Percentiles rank a stretch among this genome's conserved stretches.
phyloP scores from a whole-genome alignment of 2,888 invertebrate genomes.

The Drosophila mercatorum region DNA sequence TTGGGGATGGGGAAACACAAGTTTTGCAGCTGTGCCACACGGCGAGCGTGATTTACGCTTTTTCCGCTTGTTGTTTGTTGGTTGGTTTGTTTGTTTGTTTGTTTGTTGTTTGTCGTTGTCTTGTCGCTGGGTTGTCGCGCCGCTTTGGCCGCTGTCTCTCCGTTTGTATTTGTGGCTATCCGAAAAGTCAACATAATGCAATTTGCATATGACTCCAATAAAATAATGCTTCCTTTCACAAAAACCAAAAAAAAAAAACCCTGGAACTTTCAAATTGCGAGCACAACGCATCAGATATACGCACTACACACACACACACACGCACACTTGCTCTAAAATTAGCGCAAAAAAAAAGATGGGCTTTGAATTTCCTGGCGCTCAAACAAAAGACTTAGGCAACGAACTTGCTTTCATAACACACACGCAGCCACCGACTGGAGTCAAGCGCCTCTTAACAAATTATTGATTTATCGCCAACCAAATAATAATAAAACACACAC shows the following conservation, averaged over 20 bases:
- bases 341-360: constrained; percentile 35
- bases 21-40: constrained; percentile 64
- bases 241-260: constrained; percentile 11
- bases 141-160: constrained; percentile 33
- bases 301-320: constrained; percentile 14
- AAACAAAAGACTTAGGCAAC: constrained; percentile 79
- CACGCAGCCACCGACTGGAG: constrained; percentile 12
- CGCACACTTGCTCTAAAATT: constrained; percentile 39
- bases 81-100: constrained; percentile 34
- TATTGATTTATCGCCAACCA: constrained; percentile 69
- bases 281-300: constrained; percentile 41
- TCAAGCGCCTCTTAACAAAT: constrained; percentile 70
- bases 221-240: constrained; percentile 66
- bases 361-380: constrained; percentile 66
- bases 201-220: constrained; percentile 72
- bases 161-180: constrained; percentile 42
- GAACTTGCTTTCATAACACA: constrained; percentile 75
- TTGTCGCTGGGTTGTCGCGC: constrained; percentile 22
- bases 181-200: constrained; percentile 55
- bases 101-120: constrained; percentile 36
- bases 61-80: constrained; percentile 72
- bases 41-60: constrained; percentile 74
- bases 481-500: constrained; percentile 34
- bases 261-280: constrained; percentile 75
- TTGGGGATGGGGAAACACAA: constrained; percentile 25